These are phyloP conservation scores for Cepaea hortensis DNA, from an alignment of 2,888 invertebrate species.

Conservation along the genomic window DNA sequence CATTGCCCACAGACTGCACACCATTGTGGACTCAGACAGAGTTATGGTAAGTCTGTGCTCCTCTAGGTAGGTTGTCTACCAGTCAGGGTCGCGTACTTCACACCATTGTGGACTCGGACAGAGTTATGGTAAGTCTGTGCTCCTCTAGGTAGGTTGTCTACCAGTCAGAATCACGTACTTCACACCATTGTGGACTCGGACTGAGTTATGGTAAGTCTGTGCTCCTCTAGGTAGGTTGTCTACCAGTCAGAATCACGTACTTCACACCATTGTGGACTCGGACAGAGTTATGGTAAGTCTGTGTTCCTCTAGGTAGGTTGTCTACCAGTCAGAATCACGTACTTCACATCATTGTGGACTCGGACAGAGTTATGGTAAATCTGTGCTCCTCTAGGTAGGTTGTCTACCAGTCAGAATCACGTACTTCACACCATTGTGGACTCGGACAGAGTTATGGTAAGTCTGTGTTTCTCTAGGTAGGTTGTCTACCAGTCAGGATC, in stretches of 20 bases:
- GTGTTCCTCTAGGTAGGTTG: not conserved
- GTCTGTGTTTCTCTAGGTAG: not conserved
- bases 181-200: constrained; percentile 96
- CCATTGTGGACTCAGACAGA: constrained; percentile 92
- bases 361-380: constrained; percentile 80
- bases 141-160: not conserved
- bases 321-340: constrained; percentile 80
- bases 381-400: too few species aligned
- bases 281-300: constrained; percentile 78
- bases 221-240: not conserved
- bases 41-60: constrained; percentile 57
- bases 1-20: constrained; percentile 92
- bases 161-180: constrained; percentile 82
- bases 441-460: constrained; percentile 81
- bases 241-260: constrained; percentile 80
- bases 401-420: constrained; percentile 77
- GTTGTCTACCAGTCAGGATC: constrained; percentile 70
- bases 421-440: constrained; percentile 95
- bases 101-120: constrained; percentile 94
- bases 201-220: constrained; percentile 71
- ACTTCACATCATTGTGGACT: constrained; percentile 94
- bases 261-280: constrained; percentile 95
- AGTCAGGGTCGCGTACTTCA: constrained; percentile 84
- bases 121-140: constrained; percentile 59
- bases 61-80: not conserved